These are phyloP conservation scores for Drosophila rufa DNA, from an alignment of 1,140 invertebrate species.

Conservation along the genomic window DNA sequence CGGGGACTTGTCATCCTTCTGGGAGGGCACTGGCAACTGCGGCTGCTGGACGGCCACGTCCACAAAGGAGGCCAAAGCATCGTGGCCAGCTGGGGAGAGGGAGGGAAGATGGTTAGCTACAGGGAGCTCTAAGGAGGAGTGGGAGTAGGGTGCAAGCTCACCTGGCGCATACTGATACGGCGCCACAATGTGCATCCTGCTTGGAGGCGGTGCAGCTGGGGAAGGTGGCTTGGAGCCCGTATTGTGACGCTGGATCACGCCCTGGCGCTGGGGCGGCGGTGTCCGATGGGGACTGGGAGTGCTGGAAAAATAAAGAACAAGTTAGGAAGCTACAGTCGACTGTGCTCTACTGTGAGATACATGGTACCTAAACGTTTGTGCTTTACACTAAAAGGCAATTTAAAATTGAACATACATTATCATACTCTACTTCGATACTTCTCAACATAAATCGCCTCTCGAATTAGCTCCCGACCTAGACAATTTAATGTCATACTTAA, in stretches of 20 bases:
- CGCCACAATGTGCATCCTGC: constrained; percentile 77
- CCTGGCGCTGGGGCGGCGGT: constrained; percentile 86
- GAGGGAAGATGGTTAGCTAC: background rate
- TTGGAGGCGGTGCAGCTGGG: constrained; percentile 78
- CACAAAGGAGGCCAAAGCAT: constrained; percentile 93
- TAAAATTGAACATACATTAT: too few species aligned
- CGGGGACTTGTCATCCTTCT: constrained; percentile 75
- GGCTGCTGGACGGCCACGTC: constrained; percentile 94
- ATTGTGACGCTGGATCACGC: constrained; percentile 52
- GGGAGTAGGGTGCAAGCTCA: constrained; percentile 35
- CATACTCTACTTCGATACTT: too few species aligned
- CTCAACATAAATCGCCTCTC: too few species aligned
- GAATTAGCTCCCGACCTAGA: too few species aligned
- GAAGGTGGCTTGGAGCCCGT: constrained; percentile 76
- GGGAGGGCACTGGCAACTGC: constrained; percentile 91
- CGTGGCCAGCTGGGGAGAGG: constrained; percentile 87
- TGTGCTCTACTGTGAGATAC: too few species aligned
- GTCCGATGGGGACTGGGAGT: constrained; percentile 86
- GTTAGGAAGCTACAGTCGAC: too few species aligned
- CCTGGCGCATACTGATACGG: constrained; percentile 86
- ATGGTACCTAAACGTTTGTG: too few species aligned
- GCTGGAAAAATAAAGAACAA: constrained; percentile 30
- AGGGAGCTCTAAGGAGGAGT: background rate
- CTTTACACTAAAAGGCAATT: too few species aligned
- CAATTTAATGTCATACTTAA: too few species aligned